Evolutionary conservation across 92 coral and sea anemone species (phyloP).

Genomic region (Diadumene lineata): DNA sequence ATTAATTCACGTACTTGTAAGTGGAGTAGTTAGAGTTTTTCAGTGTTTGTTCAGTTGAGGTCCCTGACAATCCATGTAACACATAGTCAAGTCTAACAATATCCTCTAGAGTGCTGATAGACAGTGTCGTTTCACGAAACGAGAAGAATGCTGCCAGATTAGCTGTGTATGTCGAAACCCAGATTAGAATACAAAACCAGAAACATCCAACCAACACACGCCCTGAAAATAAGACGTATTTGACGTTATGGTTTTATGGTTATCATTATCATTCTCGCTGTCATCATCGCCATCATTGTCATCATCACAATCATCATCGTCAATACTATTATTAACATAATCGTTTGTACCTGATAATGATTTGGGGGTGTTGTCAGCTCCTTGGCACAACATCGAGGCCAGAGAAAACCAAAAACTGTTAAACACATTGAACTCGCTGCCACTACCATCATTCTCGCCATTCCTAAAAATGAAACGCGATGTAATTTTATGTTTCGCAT

Average conservation of each 20-base stretch:
- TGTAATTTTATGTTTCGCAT: no score
- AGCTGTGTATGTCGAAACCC: conserved; percentile 84
- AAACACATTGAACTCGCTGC: conserved; percentile 64
- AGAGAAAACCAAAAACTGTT: conserved; percentile 82
- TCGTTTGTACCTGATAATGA: conserved; percentile 62
- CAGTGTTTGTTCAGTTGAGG: conserved; percentile 46
- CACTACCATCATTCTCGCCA: conserved; percentile 56
- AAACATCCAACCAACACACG: conserved; percentile 74
- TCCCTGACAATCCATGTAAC: conserved; percentile 31
- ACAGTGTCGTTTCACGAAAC: conserved; percentile 32
- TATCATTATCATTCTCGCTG: neutral
- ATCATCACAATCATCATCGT: neutral
- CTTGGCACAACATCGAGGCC: conserved; percentile 84
- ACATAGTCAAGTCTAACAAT: conserved; percentile 39
- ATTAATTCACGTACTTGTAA: conserved; percentile 14
- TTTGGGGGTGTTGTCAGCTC: conserved; percentile 82
- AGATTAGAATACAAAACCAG: conserved; percentile 81
- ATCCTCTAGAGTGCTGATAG: conserved; percentile 53
- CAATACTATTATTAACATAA: neutral
- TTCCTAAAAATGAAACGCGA: conserved; percentile 4
- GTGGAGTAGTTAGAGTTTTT: conserved; percentile 12
- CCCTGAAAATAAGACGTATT: conserved; percentile 46
- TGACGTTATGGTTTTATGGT: no score
- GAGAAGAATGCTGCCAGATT: conserved; percentile 80
- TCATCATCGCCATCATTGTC: neutral